phyloP scores from a whole-genome alignment of 2,797 vertebrate genomes.

The Lemur catta region DNA sequence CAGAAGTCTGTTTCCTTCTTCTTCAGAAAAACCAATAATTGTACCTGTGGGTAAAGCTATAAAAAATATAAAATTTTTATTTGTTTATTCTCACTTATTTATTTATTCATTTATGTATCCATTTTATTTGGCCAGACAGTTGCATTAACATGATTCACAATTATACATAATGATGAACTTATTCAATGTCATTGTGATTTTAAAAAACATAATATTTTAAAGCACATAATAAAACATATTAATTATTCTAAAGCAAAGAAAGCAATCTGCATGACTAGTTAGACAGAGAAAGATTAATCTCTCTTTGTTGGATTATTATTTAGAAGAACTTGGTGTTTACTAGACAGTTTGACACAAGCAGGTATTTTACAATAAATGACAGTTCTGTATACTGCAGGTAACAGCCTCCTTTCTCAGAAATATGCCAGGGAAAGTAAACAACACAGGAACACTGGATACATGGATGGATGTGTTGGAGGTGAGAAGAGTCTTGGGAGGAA shows the following conservation, averaged over 20 bases:
- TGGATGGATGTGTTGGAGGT: not conserved
- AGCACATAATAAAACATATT: not conserved
- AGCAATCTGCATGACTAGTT: not conserved
- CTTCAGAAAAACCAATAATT: not conserved
- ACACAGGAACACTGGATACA: not conserved
- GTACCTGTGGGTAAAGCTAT: not conserved
- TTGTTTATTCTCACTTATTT: not conserved
- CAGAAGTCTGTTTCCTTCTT: not conserved
- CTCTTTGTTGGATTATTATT: not conserved
- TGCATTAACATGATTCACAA: not conserved
- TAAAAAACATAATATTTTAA: not conserved
- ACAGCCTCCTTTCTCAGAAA: not conserved
- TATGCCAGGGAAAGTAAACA: not conserved
- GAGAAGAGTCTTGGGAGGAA: not conserved
- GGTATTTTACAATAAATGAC: not conserved
- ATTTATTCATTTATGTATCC: not conserved
- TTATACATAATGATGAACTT: not conserved
- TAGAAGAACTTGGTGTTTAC: not conserved
- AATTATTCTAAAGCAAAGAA: conserved; percentile 20
- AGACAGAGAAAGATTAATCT: not conserved
- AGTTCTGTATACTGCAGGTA: not conserved
- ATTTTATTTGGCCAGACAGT: not conserved
- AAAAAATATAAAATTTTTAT: not conserved
- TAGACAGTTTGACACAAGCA: not conserved
- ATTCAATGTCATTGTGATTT: not conserved